These are phyloP conservation scores for Henricia sp. DNA, from an alignment of 53 echinoderm and acorn worm species.

Conservation along the genomic window DNA sequence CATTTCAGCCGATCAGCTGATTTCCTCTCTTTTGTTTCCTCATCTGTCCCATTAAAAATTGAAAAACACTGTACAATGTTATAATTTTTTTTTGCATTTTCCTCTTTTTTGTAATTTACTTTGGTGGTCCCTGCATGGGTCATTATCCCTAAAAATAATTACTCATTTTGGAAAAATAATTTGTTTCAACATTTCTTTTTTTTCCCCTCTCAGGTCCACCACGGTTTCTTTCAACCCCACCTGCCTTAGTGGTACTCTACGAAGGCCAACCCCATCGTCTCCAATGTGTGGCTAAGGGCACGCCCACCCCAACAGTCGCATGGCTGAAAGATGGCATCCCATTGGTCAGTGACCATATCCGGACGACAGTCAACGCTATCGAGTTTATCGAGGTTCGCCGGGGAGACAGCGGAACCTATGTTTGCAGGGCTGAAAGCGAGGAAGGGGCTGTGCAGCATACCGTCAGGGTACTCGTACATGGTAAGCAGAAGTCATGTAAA, in stretches of 20 bases:
- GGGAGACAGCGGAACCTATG: conserved; percentile 82
- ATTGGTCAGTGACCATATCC: conserved; percentile 56
- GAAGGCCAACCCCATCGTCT: conserved; percentile 61
- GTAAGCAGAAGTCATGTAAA: conserved; percentile 26
- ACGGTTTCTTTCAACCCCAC: conserved; percentile 74
- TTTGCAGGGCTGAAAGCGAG: conserved; percentile 80
- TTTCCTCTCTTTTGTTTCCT: too few relatives aligned
- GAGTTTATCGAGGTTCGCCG: conserved; percentile 68
- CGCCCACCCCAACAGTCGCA: conserved; percentile 75
- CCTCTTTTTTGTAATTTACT: too few relatives aligned
- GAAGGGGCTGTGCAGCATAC: conserved; percentile 73
- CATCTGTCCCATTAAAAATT: too few relatives aligned
- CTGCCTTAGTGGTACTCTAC: conserved; percentile 67
- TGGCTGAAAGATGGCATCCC: conserved; percentile 82
- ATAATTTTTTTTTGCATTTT: too few relatives aligned
- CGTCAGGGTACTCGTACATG: conserved; percentile 79
- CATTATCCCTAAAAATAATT: too few relatives aligned
- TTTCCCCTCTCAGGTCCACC: conserved; percentile 93
- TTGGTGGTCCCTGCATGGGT: too few relatives aligned
- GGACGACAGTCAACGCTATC: conserved; percentile 69
- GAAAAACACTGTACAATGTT: too few relatives aligned
- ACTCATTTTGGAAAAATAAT: too few relatives aligned
- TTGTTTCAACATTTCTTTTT: too few relatives aligned
- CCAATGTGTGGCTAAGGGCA: conserved; percentile 73
- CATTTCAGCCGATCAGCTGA: too few relatives aligned